Conservation (phyloP, 2,888 invertebrate species). For the Dryobota labecula region DNA sequence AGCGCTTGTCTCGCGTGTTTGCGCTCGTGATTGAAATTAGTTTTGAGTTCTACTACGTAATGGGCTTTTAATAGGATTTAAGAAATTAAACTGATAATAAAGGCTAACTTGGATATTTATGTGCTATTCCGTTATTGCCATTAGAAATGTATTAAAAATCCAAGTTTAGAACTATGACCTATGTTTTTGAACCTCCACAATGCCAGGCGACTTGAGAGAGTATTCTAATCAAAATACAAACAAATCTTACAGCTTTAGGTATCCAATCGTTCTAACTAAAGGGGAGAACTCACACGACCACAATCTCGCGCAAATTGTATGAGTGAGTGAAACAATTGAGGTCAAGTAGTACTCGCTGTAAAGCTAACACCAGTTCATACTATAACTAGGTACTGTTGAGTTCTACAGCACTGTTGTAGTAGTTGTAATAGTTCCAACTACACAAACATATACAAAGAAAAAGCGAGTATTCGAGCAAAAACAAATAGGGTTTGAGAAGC, state of each 20-base stretch:
- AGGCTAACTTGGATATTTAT: background rate
- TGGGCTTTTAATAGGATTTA: background rate
- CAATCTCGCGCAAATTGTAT: conserved; percentile 7
- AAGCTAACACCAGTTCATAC: background rate
- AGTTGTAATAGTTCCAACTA: background rate
- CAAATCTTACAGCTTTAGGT: background rate
- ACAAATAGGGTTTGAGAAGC: conserved; percentile 2
- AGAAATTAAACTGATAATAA: background rate
- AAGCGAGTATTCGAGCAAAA: background rate
- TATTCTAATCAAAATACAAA: background rate
- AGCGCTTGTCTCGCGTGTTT: conserved; percentile 7
- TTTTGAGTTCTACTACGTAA: background rate
- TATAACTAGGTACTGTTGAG: background rate
- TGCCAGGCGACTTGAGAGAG: background rate
- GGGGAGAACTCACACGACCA: background rate
- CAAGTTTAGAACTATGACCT: background rate
- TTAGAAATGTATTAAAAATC: background rate
- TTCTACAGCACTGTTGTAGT: background rate
- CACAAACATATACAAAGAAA: background rate
- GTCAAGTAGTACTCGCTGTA: conserved; percentile 4
- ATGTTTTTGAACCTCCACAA: background rate
- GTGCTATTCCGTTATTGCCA: background rate
- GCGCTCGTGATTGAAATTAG: conserved; percentile 21
- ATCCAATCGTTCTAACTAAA: background rate
- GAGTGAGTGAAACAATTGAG: conserved; percentile 22